phyloP scores from a whole-genome alignment of 2,113 vertebrate species.

The Scomber japonicus region DNA sequence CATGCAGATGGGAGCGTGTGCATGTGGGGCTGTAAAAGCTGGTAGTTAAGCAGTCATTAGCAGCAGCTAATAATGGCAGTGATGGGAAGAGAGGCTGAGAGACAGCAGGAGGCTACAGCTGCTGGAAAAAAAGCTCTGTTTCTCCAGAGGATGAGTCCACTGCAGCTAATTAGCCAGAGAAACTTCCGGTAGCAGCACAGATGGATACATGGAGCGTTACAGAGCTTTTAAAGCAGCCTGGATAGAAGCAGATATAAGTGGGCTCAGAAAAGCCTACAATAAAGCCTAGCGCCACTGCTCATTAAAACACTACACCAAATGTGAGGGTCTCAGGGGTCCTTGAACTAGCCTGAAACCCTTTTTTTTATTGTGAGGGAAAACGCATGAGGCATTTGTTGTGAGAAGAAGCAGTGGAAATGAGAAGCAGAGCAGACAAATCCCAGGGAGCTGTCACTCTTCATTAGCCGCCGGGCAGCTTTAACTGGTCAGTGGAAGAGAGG shows the following conservation, averaged over 20 bases:
- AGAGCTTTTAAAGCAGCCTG: slow-evolving; percentile 63
- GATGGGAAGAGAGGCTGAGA: slow-evolving; percentile 33
- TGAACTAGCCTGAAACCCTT: slow-evolving; percentile 69
- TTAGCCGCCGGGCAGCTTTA: slow-evolving; percentile 79
- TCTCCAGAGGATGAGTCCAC: slow-evolving; percentile 46
- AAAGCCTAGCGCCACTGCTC: slow-evolving; percentile 64
- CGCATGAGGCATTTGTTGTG: slow-evolving; percentile 74
- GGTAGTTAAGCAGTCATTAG: slow-evolving; percentile 53
- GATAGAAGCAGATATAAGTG: slow-evolving; percentile 50
- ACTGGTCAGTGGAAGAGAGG: slow-evolving; percentile 77
- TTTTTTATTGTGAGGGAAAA: slow-evolving; percentile 64
- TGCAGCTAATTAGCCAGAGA: slow-evolving; percentile 69
- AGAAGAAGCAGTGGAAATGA: slow-evolving; percentile 81
- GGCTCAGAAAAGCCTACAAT: slow-evolving; percentile 56
- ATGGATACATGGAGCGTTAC: slow-evolving; percentile 42
- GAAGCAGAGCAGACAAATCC: slow-evolving; percentile 81
- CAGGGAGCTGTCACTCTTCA: slow-evolving; percentile 85
- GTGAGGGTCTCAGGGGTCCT: slow-evolving; percentile 74
- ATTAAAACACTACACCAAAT: slow-evolving; percentile 77
- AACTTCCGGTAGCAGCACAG: slow-evolving; percentile 62
- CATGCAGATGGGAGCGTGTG: slow-evolving; percentile 29
- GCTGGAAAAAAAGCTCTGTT: slow-evolving; percentile 52
- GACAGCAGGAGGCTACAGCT: slow-evolving; percentile 54
- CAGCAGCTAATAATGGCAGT: slow-evolving; percentile 50
- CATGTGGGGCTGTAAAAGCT: slow-evolving; percentile 38